phyloP scores from a whole-genome alignment of 2,113 vertebrate species.

The Varanus komodoensis region DNA sequence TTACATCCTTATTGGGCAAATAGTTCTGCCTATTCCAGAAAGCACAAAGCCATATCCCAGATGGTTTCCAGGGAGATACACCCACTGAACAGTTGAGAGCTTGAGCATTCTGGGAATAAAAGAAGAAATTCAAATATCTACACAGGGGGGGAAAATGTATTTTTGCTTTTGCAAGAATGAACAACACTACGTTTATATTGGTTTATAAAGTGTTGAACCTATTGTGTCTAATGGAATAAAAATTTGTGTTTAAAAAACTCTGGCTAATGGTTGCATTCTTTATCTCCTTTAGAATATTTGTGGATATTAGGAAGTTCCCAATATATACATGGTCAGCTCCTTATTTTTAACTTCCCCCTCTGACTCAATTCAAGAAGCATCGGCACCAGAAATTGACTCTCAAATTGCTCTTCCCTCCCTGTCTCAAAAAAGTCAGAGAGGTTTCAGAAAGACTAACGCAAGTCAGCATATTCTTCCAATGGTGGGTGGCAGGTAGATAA shows the following conservation, averaged over 20 bases:
- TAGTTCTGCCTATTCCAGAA: neutral
- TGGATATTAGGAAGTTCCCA: neutral
- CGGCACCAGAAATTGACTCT: neutral
- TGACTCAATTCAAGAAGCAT: neutral
- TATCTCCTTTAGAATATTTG: neutral
- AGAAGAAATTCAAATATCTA: neutral
- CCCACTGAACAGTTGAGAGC: neutral
- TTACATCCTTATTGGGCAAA: neutral
- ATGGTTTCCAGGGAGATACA: neutral
- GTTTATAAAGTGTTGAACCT: neutral
- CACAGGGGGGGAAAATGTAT: too few species aligned
- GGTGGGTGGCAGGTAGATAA: too few species aligned
- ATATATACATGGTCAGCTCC: too few species aligned
- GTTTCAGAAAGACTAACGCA: neutral
- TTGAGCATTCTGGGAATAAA: neutral
- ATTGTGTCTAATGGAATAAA: neutral
- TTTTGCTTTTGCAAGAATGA: neutral
- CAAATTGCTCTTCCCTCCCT: neutral
- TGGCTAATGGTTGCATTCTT: neutral
- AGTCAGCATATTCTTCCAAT: neutral
- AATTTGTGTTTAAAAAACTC: neutral
- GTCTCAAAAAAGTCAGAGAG: neutral
- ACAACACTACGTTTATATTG: too few species aligned
- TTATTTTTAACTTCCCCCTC: neutral
- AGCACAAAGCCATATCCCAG: too few species aligned